Evolutionary conservation across 2,888 invertebrate species (phyloP).

Genomic region (Temnothorax unifasciatus): DNA sequence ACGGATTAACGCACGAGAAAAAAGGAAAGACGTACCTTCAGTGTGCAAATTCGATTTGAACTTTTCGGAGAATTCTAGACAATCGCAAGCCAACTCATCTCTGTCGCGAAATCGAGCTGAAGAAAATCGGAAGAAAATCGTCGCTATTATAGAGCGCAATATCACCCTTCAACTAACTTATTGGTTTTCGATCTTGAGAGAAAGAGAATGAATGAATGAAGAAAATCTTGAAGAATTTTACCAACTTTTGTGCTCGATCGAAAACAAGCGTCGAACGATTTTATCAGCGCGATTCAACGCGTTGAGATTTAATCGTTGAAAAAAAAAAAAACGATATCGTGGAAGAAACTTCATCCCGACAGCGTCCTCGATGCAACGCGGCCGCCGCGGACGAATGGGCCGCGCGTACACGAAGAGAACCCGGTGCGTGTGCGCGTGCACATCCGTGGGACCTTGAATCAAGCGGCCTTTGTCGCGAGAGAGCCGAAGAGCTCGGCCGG

Average conservation of each 20-base stretch:
- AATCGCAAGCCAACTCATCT: background rate
- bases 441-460: conserved; percentile 85
- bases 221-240: background rate
- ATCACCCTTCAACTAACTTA: background rate
- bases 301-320: background rate
- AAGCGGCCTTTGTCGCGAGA: conserved; percentile 85
- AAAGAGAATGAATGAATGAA: background rate
- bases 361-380: conserved; percentile 37
- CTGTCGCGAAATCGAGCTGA: background rate
- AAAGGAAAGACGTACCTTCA: conserved; percentile 43
- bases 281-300: background rate
- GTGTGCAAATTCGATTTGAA: background rate
- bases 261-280: too few relatives aligned
- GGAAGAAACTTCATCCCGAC: conserved; percentile 32
- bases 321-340: background rate
- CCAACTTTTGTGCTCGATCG: background rate
- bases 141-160: background rate
- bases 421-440: conserved; percentile 63
- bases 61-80: background rate
- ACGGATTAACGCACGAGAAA: conserved; percentile 68
- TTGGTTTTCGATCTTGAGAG: background rate
- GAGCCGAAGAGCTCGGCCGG: conserved; percentile 67
- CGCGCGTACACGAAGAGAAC: conserved; percentile 49
- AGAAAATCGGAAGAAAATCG: background rate
- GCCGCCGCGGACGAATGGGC: conserved; percentile 37